These are phyloP conservation scores for Anableps anableps DNA, from an alignment of 2,797 vertebrate species.

Conservation along the genomic window DNA sequence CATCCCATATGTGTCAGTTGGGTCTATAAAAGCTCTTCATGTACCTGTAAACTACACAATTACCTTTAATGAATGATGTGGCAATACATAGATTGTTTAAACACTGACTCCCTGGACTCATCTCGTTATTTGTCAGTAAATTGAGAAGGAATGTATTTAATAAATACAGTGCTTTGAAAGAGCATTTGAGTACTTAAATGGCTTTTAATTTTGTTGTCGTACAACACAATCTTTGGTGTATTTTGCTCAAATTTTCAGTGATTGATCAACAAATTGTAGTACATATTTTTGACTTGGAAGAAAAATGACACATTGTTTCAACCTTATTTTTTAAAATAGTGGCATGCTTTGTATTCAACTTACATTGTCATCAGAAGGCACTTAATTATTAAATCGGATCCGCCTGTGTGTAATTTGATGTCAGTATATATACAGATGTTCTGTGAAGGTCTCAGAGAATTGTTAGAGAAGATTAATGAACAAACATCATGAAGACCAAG, in stretches of 20 bases:
- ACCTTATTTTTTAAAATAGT: background rate
- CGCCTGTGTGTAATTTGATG: background rate
- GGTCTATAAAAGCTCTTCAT: slow-evolving; percentile 1
- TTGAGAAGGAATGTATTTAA: background rate
- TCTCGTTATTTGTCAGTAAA: background rate
- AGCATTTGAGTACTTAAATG: background rate
- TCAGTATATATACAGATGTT: background rate
- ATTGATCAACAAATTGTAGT: background rate
- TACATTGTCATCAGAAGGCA: background rate
- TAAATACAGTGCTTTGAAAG: background rate
- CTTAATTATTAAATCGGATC: background rate
- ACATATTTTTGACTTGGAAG: background rate
- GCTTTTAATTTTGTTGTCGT: background rate
- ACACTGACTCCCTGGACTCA: background rate
- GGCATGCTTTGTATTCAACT: background rate
- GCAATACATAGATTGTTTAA: background rate
- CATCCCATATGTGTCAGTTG: slow-evolving; percentile 1
- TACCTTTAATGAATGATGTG: background rate
- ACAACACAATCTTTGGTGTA: background rate
- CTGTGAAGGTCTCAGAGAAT: no score
- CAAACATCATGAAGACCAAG: background rate
- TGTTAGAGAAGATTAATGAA: background rate
- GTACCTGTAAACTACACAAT: slow-evolving; percentile 12
- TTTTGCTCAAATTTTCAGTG: background rate
- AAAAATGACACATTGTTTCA: background rate